Evolutionary conservation across 2,797 vertebrate species (phyloP).

Genomic region (Sebastiscus albofasciatus): DNA sequence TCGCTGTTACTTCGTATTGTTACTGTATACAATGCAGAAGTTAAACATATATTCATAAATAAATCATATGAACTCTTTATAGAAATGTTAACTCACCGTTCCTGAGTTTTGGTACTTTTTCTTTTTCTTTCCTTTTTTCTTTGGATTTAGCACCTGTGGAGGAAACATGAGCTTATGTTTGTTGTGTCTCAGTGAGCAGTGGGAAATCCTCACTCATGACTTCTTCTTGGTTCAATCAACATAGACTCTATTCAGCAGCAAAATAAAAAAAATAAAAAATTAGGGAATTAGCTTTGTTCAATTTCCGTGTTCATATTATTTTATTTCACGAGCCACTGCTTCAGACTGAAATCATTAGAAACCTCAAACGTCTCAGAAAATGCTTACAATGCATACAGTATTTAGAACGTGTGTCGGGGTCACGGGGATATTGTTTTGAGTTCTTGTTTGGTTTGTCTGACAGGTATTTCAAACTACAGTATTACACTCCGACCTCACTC

Average conservation of each 20-base stretch:
- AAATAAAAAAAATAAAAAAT: background rate
- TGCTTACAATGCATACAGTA: too few species aligned
- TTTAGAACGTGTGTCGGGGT: too few species aligned
- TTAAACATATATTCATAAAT: background rate
- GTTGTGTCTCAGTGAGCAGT: background rate
- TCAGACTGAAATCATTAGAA: background rate
- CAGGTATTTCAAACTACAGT: background rate
- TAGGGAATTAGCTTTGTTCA: background rate
- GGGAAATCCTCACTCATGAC: background rate
- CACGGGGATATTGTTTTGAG: background rate
- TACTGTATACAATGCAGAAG: background rate
- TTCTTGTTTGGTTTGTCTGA: background rate
- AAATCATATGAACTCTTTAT: background rate
- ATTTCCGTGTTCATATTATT: background rate
- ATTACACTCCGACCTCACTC: background rate
- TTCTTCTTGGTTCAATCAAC: background rate
- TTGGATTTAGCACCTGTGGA: constrained; percentile 84
- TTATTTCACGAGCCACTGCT: too few species aligned
- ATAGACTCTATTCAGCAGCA: background rate
- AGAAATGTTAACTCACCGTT: constrained; percentile 76
- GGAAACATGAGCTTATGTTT: background rate
- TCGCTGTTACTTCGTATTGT: background rate
- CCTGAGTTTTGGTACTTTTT: constrained; percentile 87
- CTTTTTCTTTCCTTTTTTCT: constrained; percentile 87
- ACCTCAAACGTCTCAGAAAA: background rate